phyloP scores from a whole-genome alignment of 2,797 vertebrate species.

The Neosilurus hyrtlii region DNA sequence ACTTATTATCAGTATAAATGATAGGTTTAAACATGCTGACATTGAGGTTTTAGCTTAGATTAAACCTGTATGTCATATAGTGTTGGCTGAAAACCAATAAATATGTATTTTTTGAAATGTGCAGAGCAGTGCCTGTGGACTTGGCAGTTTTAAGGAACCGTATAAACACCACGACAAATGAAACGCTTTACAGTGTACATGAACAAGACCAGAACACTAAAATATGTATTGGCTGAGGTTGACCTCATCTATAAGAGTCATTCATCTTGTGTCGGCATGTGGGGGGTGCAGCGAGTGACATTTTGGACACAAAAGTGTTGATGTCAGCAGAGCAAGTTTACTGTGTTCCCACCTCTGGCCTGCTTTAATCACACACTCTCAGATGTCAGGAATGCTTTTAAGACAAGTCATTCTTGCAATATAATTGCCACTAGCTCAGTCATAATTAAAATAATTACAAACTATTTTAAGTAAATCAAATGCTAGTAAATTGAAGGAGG shows the following conservation, averaged over 20 bases:
- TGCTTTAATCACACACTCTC: conserved; percentile 17
- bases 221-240: conserved; percentile 32
- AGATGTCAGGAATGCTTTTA: not conserved
- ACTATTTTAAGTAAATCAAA: not conserved
- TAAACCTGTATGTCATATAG: not conserved
- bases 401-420: not conserved
- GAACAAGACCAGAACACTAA: conserved; percentile 18
- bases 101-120: not conserved
- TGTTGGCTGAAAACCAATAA: not conserved
- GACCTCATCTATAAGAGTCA: conserved; percentile 32
- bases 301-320: conserved; percentile 32
- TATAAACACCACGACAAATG: not conserved
- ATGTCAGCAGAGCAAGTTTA: conserved; percentile 41
- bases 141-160: conserved; percentile 14
- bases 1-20: not conserved
- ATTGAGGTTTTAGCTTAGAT: not conserved
- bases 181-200: conserved; percentile 16
- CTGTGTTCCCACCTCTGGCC: conserved; percentile 25
- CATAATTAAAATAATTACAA: conserved; percentile 12
- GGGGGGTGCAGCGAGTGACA: conserved; percentile 26
- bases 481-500: not conserved
- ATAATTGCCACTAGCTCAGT: not conserved
- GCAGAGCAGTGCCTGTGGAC: not conserved
- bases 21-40: conserved; percentile 1
- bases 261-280: conserved; percentile 46